phyloP scores from a whole-genome alignment of 2,113 vertebrate species.

The Octodon degus region DNA sequence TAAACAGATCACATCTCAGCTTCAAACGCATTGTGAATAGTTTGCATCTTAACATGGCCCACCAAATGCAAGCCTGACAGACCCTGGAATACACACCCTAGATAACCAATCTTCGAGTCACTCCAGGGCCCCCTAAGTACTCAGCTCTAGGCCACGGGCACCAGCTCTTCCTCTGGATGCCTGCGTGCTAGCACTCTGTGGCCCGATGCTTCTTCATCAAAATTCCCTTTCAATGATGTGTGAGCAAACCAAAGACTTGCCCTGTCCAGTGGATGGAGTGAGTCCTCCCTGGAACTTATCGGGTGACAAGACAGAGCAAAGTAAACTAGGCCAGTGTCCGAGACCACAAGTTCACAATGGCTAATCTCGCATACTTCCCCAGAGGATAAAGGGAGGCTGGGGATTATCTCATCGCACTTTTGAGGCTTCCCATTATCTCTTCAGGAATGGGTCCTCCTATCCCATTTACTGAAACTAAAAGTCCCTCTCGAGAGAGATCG shows the following conservation, averaged over 20 bases:
- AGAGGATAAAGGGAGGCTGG: no score
- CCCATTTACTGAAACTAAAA: no score
- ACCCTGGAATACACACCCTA: not conserved
- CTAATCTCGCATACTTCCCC: no score
- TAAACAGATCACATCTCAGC: not conserved
- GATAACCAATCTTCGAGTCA: not conserved
- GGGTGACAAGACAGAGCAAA: not conserved
- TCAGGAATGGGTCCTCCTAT: no score
- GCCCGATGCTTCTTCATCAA: not conserved
- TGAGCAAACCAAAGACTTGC: no score
- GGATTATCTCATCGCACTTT: no score
- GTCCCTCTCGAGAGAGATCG: no score
- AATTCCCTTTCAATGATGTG: not conserved
- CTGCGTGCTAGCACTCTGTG: not conserved
- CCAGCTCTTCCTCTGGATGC: not conserved
- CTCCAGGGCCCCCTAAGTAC: not conserved
- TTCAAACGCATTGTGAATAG: not conserved
- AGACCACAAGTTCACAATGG: no score
- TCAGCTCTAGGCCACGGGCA: not conserved
- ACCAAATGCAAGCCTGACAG: not conserved
- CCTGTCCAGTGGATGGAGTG: not conserved
- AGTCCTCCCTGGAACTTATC: not conserved
- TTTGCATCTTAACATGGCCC: not conserved
- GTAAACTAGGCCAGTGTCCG: not conserved
- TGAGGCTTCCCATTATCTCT: no score